Base-by-base conservation (phyloP, 2,113 vertebrate species). In the Tapirus terrestris region DNA sequence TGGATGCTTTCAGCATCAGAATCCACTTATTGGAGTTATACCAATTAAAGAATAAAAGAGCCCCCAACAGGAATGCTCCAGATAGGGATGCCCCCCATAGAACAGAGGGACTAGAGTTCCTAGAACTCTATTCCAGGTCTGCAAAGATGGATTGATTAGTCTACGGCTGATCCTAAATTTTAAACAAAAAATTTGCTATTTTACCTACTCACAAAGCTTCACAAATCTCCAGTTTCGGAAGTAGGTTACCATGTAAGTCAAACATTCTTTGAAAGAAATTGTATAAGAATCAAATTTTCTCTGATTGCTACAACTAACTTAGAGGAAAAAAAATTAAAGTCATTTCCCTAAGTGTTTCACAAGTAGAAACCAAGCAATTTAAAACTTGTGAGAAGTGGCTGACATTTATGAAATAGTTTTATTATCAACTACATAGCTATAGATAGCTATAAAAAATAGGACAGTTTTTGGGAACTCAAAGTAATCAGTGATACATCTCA, bases 381-480 rank as follows among this genome's bases (percentile, higher is more conserved):
- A 77, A 96, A 87, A 77, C 61, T 81, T 77, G 29, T 68, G 81
- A 93, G 67, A 89, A 94, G 86, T 91, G 68, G 68, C 79, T 98
- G 93, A 29, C 72, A 93, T 96, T 96, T 93, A 95, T 72, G 25
- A 91, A 95, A 91, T 79, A 84, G 77, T 91, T 91, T 97, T 81
- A 89, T 94, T 94, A 48, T 94, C 43, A 86, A 77, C 93, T 76
- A 75, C 48, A 36, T 67, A 51, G 84, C 85, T 97, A 89, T 77
- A 97, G 90, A 90, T 89, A 95, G 75, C 90, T 95, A 79, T 73
- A 45, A 94, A 98, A 94, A 97, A 76, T 84, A 68, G 91, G 85
- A 88, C 65, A 91, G 33, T 58, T 53, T 4, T 17, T 93, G 88
- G 39, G 85, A 94, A 76, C 90, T 92, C 61, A 92, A 53, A 73